Evolutionary conservation across 2,797 vertebrate genomes (phyloP).

Genomic region (Pseudomugil gertrudae): DNA sequence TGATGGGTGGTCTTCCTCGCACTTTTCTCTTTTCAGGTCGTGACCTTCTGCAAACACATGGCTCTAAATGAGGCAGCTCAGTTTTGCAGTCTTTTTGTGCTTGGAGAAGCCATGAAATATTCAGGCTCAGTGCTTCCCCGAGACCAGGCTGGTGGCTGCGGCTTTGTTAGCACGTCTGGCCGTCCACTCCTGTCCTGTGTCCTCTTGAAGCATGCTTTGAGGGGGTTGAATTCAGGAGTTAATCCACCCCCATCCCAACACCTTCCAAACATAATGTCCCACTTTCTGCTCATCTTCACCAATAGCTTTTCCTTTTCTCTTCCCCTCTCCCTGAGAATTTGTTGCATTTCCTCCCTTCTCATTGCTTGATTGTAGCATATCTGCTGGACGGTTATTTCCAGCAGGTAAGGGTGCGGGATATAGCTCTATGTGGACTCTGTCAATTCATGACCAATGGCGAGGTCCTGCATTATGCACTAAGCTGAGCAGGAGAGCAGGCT

Average conservation of each 20-base stretch:
- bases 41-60: conserved; percentile 83
- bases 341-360: conserved; percentile 54
- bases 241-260: conserved; percentile 22
- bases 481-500: conserved; percentile 78
- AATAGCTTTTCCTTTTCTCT: conserved; percentile 21
- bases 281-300: conserved; percentile 57
- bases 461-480: conserved; percentile 83
- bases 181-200: conserved; percentile 59
- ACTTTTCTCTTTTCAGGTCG: conserved; percentile 78
- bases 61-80: conserved; percentile 89
- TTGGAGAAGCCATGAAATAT: conserved; percentile 97
- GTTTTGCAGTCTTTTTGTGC: conserved; percentile 93
- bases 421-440: conserved; percentile 76
- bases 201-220: conserved; percentile 73
- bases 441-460: conserved; percentile 84
- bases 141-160: conserved; percentile 95
- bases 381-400: conserved; percentile 74
- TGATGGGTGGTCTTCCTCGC: conserved; percentile 79
- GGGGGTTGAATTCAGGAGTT: conserved; percentile 22
- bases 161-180: conserved; percentile 90
- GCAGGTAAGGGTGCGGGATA: conserved; percentile 76
- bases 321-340: conserved; percentile 27
- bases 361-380: conserved; percentile 59
- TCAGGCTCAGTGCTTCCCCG: conserved; percentile 90
- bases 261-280: conserved; percentile 82